A percentile compares a stretch with the other conserved stretches of the same genome.
Evolutionary conservation across 2,888 invertebrate species (phyloP).

Genomic region (Andrena hattorfiana): DNA sequence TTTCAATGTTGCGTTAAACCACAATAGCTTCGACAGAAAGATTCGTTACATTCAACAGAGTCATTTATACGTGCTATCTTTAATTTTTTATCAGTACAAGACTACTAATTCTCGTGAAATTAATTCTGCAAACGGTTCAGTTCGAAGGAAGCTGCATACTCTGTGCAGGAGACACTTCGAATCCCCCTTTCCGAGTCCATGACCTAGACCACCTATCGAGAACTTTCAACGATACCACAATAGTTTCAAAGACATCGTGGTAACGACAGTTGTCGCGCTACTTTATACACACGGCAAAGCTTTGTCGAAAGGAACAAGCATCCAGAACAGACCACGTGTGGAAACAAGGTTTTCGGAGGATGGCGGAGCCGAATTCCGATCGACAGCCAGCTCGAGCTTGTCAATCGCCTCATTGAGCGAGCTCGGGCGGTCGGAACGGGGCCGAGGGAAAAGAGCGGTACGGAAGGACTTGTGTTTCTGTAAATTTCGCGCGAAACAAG

Average conservation of each 20-base stretch:
- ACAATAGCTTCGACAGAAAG: too few species aligned
- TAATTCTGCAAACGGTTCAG: background rate
- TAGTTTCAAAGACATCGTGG: conserved; percentile 5
- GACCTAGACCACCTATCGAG: conserved; percentile 24
- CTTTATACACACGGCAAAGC: conserved; percentile 7
- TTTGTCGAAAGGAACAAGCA: conserved; percentile 24
- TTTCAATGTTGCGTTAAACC: background rate
- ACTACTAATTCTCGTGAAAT: background rate
- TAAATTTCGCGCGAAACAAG: conserved; percentile 7
- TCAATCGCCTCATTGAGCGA: conserved; percentile 8
- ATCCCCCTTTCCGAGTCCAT: background rate
- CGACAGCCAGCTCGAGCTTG: background rate
- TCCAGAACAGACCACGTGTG: background rate
- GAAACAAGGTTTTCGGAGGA: background rate
- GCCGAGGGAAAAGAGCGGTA: background rate
- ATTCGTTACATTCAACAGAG: too few species aligned
- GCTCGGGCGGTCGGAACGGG: conserved; percentile 2
- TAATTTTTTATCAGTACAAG: too few species aligned
- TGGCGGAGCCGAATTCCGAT: background rate
- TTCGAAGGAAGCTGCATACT: background rate
- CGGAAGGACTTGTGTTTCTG: background rate
- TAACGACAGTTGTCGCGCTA: conserved; percentile 9
- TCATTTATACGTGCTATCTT: too few species aligned
- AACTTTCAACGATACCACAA: conserved; percentile 9
- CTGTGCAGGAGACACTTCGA: background rate